Conservation (phyloP, 2,888 invertebrate genomes). For the Thera britannica region DNA sequence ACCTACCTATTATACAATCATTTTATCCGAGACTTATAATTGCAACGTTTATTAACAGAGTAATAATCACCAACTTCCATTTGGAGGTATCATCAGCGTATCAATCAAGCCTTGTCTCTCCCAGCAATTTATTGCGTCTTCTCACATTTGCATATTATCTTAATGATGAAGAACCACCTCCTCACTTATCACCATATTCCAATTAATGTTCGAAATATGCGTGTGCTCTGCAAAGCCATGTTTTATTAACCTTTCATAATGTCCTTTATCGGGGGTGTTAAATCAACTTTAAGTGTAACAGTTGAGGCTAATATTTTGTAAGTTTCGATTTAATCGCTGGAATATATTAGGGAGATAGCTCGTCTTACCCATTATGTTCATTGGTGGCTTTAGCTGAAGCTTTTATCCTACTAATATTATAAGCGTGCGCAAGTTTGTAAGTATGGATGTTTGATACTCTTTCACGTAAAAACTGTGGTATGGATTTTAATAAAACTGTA, state of each 20-base stretch:
- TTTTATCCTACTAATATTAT: no score
- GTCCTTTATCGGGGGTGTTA: conserved; percentile 64
- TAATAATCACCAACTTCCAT: conserved; percentile 53
- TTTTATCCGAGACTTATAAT: conserved; percentile 34
- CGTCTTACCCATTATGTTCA: conserved; percentile 23
- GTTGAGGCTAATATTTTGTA: conserved; percentile 55
- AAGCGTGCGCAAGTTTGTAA: no score
- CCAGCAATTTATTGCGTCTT: conserved; percentile 62
- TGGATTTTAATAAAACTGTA: no score
- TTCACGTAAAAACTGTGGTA: no score
- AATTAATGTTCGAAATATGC: conserved; percentile 77
- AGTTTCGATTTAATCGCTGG: conserved; percentile 50
- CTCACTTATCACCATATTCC: conserved; percentile 74
- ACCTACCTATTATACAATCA: background rate
- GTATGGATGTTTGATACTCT: no score
- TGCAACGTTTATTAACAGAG: conserved; percentile 41
- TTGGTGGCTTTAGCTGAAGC: no score
- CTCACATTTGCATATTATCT: conserved; percentile 75
- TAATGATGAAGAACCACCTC: conserved; percentile 73
- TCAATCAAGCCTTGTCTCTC: conserved; percentile 66
- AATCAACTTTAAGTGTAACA: conserved; percentile 67
- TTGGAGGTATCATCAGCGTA: conserved; percentile 60
- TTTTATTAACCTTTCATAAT: conserved; percentile 77
- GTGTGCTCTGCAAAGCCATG: conserved; percentile 58
- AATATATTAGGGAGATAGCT: conserved; percentile 38